Conservation (phyloP, 2,113 vertebrate genomes). For the Rousettus leschenaultii region DNA sequence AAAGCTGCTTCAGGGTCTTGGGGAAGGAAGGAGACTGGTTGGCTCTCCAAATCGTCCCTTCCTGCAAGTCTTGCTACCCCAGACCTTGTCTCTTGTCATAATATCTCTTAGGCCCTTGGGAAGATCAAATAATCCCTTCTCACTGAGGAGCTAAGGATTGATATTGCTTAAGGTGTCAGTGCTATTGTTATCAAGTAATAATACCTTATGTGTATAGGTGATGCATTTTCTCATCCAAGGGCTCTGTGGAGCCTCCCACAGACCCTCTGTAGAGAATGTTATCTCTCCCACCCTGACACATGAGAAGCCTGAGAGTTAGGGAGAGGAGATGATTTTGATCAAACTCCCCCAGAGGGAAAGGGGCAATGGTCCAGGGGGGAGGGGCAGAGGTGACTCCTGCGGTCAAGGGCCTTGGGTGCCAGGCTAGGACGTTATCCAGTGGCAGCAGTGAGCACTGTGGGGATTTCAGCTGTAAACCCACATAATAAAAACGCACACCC, state of each 20-base stretch:
- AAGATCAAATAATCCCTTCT: neutral
- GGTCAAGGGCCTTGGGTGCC: neutral
- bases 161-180: too few species aligned
- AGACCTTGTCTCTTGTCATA: too few species aligned
- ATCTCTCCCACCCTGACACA: neutral
- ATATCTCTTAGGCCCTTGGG: neutral
- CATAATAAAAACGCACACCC: accelerated
- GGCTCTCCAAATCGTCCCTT: neutral
- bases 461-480: neutral
- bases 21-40: neutral
- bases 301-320: neutral
- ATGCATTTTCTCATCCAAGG: neutral
- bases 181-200: neutral
- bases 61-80: neutral
- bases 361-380: neutral
- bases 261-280: neutral
- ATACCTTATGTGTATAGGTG: accelerated
- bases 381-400: neutral
- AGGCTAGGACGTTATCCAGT: neutral
- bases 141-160: neutral
- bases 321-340: neutral
- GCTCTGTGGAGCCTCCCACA: neutral
- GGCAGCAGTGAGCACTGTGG: neutral
- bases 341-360: too few species aligned
- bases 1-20: neutral